Conservation (phyloP, 2,888 invertebrate species). For the Tinea pellionella region DNA sequence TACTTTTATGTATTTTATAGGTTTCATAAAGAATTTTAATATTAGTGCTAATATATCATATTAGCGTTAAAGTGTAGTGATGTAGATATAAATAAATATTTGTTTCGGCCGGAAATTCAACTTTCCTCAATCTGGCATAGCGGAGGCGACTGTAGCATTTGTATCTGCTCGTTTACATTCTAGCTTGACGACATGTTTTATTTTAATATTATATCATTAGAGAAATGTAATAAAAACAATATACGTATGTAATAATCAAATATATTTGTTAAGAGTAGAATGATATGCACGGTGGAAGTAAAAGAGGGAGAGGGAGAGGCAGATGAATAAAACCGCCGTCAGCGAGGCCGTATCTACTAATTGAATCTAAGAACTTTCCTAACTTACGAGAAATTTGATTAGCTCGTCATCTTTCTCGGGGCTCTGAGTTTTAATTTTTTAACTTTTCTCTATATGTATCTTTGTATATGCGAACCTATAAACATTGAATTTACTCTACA, state of each 20-base stretch:
- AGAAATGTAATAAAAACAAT: no score
- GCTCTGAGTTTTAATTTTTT: slow-evolving; percentile 39
- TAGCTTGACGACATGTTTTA: no score
- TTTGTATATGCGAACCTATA: background rate
- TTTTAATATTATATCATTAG: no score
- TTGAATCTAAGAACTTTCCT: slow-evolving; percentile 56
- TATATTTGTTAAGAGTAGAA: background rate
- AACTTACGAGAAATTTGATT: slow-evolving; percentile 57
- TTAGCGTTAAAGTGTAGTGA: no score
- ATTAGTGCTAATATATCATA: no score
- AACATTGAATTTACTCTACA: background rate
- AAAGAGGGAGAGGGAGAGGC: background rate
- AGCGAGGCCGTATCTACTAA: slow-evolving; percentile 46
- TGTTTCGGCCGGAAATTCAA: no score
- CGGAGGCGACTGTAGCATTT: no score
- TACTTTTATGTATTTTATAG: no score
- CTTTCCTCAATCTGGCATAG: no score
- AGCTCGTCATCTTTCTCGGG: slow-evolving; percentile 51
- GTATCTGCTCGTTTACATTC: no score
- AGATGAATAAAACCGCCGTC: slow-evolving; percentile 15
- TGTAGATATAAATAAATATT: no score
- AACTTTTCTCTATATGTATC: slow-evolving; percentile 22
- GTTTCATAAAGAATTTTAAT: no score
- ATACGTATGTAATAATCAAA: background rate
- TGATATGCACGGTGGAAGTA: background rate